Conservation (phyloP, 2,113 vertebrate genomes). For the Myiopsitta monachus region DNA sequence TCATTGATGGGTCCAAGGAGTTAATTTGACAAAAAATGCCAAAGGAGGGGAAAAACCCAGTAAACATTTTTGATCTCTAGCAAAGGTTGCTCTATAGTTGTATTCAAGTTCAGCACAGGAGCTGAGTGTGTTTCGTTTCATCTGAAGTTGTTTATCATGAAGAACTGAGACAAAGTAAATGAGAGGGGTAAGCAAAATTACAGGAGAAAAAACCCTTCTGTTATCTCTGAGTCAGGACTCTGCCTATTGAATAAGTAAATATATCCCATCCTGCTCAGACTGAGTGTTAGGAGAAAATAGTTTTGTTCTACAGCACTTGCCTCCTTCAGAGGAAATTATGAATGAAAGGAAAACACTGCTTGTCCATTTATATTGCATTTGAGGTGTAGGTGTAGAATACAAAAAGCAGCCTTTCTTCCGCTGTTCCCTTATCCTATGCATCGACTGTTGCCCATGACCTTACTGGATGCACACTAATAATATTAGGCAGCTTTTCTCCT, state of each 20-base stretch:
- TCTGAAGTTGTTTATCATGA: neutral
- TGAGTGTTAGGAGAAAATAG: neutral
- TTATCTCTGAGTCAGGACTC: neutral
- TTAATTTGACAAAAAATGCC: neutral
- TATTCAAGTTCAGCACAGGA: neutral
- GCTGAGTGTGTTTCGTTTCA: neutral
- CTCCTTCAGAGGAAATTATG: neutral
- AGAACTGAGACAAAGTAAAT: neutral
- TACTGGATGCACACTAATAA: neutral
- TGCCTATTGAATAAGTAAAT: neutral
- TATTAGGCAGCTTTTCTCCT: neutral
- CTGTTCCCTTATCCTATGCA: neutral
- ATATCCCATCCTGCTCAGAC: neutral
- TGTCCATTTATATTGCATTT: neutral
- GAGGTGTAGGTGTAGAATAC: neutral
- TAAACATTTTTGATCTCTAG: neutral
- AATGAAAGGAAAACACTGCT: neutral
- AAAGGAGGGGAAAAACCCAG: neutral
- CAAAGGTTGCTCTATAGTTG: neutral
- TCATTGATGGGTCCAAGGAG: accelerated
- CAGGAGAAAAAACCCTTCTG: neutral
- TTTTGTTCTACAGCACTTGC: neutral
- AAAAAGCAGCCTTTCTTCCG: neutral
- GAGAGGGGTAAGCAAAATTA: neutral
- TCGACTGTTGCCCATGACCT: neutral